Conservation (phyloP, 2,888 invertebrate genomes). For the Habrosyne pyritoides region DNA sequence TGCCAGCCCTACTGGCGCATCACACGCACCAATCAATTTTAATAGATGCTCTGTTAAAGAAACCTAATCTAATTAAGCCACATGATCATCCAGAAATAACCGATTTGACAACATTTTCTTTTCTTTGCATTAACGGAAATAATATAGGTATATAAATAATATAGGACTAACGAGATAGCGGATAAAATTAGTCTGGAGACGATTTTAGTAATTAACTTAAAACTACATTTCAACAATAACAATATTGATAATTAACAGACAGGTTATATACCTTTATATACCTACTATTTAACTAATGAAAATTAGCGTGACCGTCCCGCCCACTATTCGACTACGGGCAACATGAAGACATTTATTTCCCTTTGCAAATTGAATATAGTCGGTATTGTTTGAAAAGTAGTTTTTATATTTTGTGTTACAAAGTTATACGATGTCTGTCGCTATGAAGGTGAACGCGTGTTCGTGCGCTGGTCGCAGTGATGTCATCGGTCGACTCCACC, state of each 20-base stretch:
- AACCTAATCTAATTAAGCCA: neutral
- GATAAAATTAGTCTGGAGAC: too few species aligned
- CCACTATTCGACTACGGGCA: neutral
- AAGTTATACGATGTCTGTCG: constrained; percentile 35
- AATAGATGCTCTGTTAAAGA: neutral
- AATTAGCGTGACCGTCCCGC: constrained; percentile 61
- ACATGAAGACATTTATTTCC: neutral
- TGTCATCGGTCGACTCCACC: constrained; percentile 68
- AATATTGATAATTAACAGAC: constrained; percentile 21
- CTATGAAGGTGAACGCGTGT: constrained; percentile 66
- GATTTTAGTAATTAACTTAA: too few species aligned
- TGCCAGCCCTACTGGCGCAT: neutral
- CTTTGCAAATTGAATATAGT: neutral
- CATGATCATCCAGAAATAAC: neutral
- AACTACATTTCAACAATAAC: neutral
- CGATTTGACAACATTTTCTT: too few species aligned
- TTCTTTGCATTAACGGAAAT: too few species aligned
- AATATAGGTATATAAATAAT: too few species aligned
- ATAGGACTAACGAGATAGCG: too few species aligned
- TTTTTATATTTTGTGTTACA: constrained; percentile 20
- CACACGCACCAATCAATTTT: neutral
- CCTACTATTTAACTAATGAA: constrained; percentile 68
- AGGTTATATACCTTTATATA: constrained; percentile 40
- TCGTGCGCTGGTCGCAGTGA: constrained; percentile 56
- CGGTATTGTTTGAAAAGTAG: constrained; percentile 19